Base-by-base conservation (phyloP, 1,140 invertebrate species). In the Parapsyche elsis region DNA sequence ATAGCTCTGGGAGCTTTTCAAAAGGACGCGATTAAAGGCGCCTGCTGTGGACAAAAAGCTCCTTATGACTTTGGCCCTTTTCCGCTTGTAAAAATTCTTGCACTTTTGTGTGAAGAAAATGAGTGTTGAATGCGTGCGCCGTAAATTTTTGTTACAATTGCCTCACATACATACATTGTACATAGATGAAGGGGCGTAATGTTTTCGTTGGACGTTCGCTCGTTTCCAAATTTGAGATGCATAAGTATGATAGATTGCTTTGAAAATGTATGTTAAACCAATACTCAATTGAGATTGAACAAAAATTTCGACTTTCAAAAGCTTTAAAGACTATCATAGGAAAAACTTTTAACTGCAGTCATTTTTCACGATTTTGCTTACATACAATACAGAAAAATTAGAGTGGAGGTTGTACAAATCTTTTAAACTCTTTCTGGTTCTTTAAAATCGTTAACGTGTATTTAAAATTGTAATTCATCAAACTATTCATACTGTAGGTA, bases 21-120 rank as follows among this genome's bases (percentile, higher is more conserved):
- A 23, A 77, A 81, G 61, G 59, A 76, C 57, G 73, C 73, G 78
- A 82, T 82, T 80, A 82, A 80, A 82, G 81, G 79, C 79, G 76
- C 78, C 76, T 81, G 49, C 71, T 80, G 45, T 57, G 78, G 75
- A 80, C 67, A 67, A 67, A 76, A 71, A 14, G 59, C 71, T 64
- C 46, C 12, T 74, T 23, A 16, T 30, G 38, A 44, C 30, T 26
- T 71, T n/a, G 38, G 26, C 12, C 16, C 78, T 80, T 80, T 80
- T 80, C 79, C 79, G 79, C 61, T 76, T 76, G 24, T 76, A 53
- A 75, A 75, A 45, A 67, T 67, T 67, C 21, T 67, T 67, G 61
- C n/a, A 59, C n/a, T 21, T 59, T 59, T 59, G n/a, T 59, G 21
- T 59, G n/a, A 16, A 16, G 57, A 16, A 59, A 59, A 59, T 24